Conservation (phyloP, 1,140 invertebrate species). For the Meloidogyne floridensis region DNA sequence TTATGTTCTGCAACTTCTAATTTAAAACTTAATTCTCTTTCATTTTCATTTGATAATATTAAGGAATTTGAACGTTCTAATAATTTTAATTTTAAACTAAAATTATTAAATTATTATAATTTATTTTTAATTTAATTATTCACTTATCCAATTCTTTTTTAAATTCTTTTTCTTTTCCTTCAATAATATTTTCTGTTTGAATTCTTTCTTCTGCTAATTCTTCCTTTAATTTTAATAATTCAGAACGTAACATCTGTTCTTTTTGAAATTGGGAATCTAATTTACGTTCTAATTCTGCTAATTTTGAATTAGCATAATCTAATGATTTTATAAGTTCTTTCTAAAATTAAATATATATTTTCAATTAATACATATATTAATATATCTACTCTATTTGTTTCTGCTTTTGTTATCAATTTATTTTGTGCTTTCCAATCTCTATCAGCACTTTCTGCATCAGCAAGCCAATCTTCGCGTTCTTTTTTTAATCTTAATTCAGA, state of each 20-base stretch:
- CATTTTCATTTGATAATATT: background rate
- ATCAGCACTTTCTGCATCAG: constrained; percentile 12
- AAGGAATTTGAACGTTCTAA: background rate
- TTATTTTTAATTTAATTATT: background rate
- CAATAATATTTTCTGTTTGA: background rate
- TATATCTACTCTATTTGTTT: background rate
- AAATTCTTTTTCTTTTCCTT: constrained; percentile 11
- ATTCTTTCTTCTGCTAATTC: background rate
- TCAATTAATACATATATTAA: no score
- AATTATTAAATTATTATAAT: background rate
- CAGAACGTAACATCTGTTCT: background rate
- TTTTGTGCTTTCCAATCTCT: constrained; percentile 24
- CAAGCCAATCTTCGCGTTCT: constrained; percentile 12
- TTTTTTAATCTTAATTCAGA: constrained; percentile 15
- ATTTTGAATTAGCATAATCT: background rate
- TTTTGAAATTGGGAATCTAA: background rate
- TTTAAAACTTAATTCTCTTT: constrained; percentile 10
- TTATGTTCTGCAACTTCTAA: constrained; percentile 25
- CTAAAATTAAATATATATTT: background rate
- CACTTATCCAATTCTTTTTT: constrained; percentile 8
- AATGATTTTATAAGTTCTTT: constrained; percentile 9
- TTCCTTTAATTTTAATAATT: constrained; percentile 1
- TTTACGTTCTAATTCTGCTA: background rate
- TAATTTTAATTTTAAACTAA: constrained; percentile 7
- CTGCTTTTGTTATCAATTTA: background rate